phyloP scores from a whole-genome alignment of 2,888 invertebrate species.

The Archips xylosteana region DNA sequence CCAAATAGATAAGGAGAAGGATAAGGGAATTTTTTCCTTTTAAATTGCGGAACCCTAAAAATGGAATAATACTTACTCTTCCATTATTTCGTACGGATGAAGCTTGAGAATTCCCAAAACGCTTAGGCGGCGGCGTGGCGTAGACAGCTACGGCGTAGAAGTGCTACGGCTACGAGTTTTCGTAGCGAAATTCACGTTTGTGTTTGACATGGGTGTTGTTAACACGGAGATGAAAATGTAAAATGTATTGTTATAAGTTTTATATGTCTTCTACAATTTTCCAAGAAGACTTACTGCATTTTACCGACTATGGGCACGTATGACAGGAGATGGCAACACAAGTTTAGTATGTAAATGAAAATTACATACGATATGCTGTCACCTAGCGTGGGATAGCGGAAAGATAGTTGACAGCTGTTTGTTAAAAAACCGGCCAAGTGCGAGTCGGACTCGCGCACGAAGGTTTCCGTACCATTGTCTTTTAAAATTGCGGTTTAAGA shows the following conservation, averaged over 20 bases:
- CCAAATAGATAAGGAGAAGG: too few relatives aligned
- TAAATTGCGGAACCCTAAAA: not conserved
- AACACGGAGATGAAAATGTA: not conserved
- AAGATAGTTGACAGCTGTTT: too few relatives aligned
- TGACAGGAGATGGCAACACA: too few relatives aligned
- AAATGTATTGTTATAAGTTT: not conserved
- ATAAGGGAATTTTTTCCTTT: too few relatives aligned
- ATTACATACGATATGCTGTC: too few relatives aligned
- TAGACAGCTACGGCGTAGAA: constrained; percentile 14
- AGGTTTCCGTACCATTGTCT: too few relatives aligned
- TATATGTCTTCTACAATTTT: not conserved
- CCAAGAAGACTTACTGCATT: not conserved
- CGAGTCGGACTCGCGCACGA: too few relatives aligned
- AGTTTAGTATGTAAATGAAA: too few relatives aligned
- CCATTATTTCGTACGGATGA: not conserved
- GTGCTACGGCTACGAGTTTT: not conserved
- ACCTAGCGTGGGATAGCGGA: too few relatives aligned
- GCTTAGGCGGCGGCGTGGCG: constrained; percentile 9
- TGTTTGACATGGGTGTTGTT: not conserved
- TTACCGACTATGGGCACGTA: not conserved
- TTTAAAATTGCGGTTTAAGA: too few relatives aligned
- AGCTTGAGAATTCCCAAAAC: not conserved
- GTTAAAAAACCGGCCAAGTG: too few relatives aligned
- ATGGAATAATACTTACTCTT: not conserved
- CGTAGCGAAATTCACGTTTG: not conserved